A percentile compares a stretch with the other conserved stretches of the same genome.
Evolutionary conservation across 35 echinoderm and acorn worm genomes (phyloP).

Genomic region (Apostichopus japonicus): DNA sequence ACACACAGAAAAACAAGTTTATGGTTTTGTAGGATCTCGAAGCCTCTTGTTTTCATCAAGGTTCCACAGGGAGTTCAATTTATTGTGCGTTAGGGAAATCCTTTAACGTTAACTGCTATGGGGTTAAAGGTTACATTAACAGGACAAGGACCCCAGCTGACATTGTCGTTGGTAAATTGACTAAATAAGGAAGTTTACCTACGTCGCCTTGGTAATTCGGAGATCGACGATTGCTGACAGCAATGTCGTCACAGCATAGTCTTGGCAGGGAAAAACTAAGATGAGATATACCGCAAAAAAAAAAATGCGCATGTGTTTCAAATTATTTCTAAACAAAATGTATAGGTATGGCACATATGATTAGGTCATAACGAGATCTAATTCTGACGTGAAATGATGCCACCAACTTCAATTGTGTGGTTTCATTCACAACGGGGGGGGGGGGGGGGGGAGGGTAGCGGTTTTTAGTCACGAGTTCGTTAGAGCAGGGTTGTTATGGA

Average conservation of each 20-base stretch:
- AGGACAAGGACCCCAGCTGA: slow-evolving; percentile 28
- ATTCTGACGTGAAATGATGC: too few relatives aligned
- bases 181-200: not conserved
- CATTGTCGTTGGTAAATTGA: slow-evolving; percentile 6
- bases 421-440: too few relatives aligned
- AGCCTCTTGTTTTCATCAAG: not conserved
- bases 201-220: not conserved
- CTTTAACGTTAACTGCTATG: not conserved
- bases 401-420: too few relatives aligned
- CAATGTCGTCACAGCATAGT: not conserved
- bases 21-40: not conserved
- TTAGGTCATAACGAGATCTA: too few relatives aligned
- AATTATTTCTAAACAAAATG: not conserved
- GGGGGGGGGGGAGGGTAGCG: too few relatives aligned
- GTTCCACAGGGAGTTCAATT: slow-evolving; percentile 10
- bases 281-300: not conserved
- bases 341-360: too few relatives aligned
- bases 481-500: too few relatives aligned
- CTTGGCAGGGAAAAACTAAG: not conserved
- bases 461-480: too few relatives aligned
- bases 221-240: not conserved
- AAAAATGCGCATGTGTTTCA: not conserved
- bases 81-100: slow-evolving; percentile 12
- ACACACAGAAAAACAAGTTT: not conserved
- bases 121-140: slow-evolving; percentile 40